Evolutionary conservation across 64 coral and sea anemone genomes (phyloP), one percentile per base, ranked within the genome.

Genomic region (Cladopsammia gracilis): DNA sequence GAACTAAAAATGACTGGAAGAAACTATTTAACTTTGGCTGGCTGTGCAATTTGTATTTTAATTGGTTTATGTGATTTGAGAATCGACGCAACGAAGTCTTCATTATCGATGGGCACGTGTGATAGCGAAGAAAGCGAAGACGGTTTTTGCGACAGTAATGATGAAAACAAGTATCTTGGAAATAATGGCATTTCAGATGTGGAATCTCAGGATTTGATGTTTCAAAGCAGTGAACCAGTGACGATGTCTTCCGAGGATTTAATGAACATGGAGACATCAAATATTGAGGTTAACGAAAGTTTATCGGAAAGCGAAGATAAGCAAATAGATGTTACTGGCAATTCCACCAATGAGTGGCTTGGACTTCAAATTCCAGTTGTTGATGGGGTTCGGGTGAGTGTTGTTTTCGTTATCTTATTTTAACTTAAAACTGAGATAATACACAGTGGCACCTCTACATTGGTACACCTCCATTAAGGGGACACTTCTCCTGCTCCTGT

Each of bases 291-390:
- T 24, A 47, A 44, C 67, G 2, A 66, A n/a, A 49, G 44, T 67
- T 67, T 67, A 51, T 84, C 18, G 7, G 45, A 50, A 67, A 48
- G 15, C 45, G 14, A 45, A 5, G 61, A 84, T 84, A 66, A 84
- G n/a, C 80, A 84, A 84, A 67, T 50, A 0, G 42, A 50, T 16
- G 6, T 0, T 11, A 12, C 45, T 6, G 10, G 23, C 0, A 84
- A 84, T 50, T 66, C 44, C 4, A 46, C 77, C 12, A 58, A 25
- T n/a, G 82, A 85, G n/a, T 77, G 70, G 82, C 26, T 67, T 14
- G 58, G 70, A 64, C 80, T 93, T 14, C 80, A 78, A 53, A 78
- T 93, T 57, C 91, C 82, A 15, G 48, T 93, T 3, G 14, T 93
- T 52, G 82, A 93, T 52, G 91, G 80, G 44, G 71, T 93, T 25